Evolutionary conservation across 2,888 invertebrate species (phyloP).

Genomic region (Diarsia mendica): DNA sequence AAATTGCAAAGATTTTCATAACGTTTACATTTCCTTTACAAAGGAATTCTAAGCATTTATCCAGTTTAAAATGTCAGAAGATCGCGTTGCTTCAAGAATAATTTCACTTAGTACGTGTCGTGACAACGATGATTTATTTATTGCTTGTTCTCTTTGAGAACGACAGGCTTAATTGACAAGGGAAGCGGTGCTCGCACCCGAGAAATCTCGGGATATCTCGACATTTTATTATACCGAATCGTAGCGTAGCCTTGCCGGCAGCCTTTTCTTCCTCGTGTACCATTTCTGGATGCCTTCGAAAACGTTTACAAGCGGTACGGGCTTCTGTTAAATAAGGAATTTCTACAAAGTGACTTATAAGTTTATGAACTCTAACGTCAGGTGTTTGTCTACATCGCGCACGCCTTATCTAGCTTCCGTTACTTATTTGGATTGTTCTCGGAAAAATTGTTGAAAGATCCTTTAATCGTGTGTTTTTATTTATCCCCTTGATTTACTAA

Average conservation of each 20-base stretch:
- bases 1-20: constrained; percentile 27
- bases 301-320: not conserved
- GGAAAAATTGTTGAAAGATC: not conserved
- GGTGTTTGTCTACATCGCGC: constrained; percentile 4
- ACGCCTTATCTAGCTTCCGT: constrained; percentile 22
- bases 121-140: constrained; percentile 58
- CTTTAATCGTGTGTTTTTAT: not conserved
- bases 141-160: constrained; percentile 48
- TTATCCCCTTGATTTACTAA: not conserved
- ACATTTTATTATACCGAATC: constrained; percentile 30
- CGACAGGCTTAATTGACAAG: constrained; percentile 69
- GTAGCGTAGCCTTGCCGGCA: not conserved
- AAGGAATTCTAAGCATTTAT: constrained; percentile 23
- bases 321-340: constrained; percentile 29
- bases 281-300: constrained; percentile 9
- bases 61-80: constrained; percentile 11
- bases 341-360: constrained; percentile 8
- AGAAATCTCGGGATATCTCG: constrained; percentile 36
- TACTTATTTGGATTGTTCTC: constrained; percentile 5
- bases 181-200: constrained; percentile 40
- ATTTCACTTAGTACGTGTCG: constrained; percentile 39
- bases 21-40: constrained; percentile 23
- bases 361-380: constrained; percentile 15
- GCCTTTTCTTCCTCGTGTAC: not conserved
- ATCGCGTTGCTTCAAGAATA: constrained; percentile 33